These are phyloP conservation scores for Trachurus trachurus DNA, from an alignment of 2,797 vertebrate species.

Conservation along the genomic window DNA sequence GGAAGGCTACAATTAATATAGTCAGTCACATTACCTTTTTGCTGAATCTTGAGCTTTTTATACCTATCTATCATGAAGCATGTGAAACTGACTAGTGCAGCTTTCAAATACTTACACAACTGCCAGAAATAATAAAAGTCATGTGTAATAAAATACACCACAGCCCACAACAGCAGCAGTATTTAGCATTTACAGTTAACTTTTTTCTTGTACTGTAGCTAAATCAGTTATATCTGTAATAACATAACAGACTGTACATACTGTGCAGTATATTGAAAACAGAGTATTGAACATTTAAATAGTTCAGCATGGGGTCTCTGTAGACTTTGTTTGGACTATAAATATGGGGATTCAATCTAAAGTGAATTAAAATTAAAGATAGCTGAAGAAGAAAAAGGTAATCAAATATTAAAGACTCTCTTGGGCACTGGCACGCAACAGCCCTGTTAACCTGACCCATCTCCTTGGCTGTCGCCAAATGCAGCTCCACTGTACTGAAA, in stretches of 20 bases:
- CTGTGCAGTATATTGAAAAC: conserved; percentile 6
- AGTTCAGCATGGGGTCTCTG: neutral
- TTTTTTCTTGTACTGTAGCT: no score
- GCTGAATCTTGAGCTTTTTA: conserved; percentile 1
- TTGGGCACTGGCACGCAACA: conserved; percentile 71
- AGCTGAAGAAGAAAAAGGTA: conserved; percentile 55
- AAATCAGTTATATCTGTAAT: neutral
- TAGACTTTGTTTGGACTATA: conserved; percentile 31
- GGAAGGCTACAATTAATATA: neutral
- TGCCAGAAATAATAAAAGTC: conserved; percentile 4
- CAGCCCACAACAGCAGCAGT: no score
- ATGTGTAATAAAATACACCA: conserved; percentile 15
- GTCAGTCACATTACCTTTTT: neutral
- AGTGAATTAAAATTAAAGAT: conserved; percentile 66
- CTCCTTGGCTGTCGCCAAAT: conserved; percentile 71
- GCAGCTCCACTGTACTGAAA: conserved; percentile 76
- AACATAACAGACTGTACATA: neutral
- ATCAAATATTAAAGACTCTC: conserved; percentile 81
- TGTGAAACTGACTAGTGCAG: neutral
- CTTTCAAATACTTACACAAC: conserved; percentile 9
- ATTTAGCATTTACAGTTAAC: no score
- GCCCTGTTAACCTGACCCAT: conserved; percentile 74
- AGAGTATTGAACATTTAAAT: neutral
- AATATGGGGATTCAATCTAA: conserved; percentile 49
- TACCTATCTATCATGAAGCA: neutral